Evolutionary conservation across 2,797 vertebrate species (phyloP).

Genomic region (Tapera naevia): DNA sequence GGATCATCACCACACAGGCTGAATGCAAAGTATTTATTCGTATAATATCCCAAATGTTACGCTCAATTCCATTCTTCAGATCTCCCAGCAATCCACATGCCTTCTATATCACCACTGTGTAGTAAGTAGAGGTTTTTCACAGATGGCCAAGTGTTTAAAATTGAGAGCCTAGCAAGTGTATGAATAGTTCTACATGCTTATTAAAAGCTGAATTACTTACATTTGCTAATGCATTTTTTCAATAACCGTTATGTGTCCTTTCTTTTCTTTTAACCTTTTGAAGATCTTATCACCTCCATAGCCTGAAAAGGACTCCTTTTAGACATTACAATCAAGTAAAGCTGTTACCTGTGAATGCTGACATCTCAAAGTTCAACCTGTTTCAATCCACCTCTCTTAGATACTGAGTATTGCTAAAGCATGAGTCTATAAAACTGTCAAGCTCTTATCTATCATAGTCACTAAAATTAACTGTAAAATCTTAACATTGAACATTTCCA

Average conservation of each 20-base stretch:
- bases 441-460: neutral
- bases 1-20: neutral
- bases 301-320: neutral
- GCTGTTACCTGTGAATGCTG: neutral
- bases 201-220: neutral
- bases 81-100: neutral
- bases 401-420: neutral
- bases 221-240: neutral
- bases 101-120: conserved; percentile 1
- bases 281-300: neutral
- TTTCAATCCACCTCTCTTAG: neutral
- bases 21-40: neutral
- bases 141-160: neutral
- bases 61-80: neutral
- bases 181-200: neutral
- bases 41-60: neutral
- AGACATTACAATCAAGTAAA: neutral
- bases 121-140: neutral
- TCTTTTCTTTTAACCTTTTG: neutral
- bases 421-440: neutral
- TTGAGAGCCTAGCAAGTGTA: neutral
- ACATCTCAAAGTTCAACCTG: neutral
- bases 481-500: neutral
- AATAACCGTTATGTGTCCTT: neutral
- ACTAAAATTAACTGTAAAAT: neutral